phyloP scores from a whole-genome alignment of 2,797 vertebrate species.

The Pipistrellus nathusii region DNA sequence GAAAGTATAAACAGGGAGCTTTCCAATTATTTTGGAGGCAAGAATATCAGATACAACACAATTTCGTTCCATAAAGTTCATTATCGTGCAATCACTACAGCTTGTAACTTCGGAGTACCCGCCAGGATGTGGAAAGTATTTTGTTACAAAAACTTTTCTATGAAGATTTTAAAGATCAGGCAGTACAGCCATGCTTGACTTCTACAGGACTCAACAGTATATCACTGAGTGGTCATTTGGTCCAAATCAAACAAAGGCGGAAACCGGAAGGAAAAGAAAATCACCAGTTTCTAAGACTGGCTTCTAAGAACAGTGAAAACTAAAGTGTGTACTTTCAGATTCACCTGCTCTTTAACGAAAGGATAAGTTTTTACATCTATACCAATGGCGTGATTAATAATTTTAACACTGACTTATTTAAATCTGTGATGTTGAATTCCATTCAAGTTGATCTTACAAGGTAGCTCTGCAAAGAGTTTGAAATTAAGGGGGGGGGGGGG shows the following conservation, averaged over 20 bases:
- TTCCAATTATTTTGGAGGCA: background rate
- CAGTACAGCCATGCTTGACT: background rate
- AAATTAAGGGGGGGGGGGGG: background rate
- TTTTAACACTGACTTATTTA: slow-evolving; percentile 10
- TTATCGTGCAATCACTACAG: background rate
- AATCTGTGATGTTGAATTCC: background rate
- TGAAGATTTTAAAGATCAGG: background rate
- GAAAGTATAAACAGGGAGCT: background rate
- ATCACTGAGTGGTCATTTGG: background rate
- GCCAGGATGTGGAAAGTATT: background rate
- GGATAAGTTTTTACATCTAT: background rate
- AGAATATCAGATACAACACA: background rate
- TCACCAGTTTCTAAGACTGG: background rate
- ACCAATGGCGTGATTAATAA: background rate
- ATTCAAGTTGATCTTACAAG: background rate
- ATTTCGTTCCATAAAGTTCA: background rate
- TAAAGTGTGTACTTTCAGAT: background rate
- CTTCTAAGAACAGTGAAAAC: background rate
- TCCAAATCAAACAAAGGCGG: background rate
- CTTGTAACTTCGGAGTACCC: background rate
- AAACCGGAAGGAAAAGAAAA: background rate
- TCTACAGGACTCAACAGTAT: background rate
- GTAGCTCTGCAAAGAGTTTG: background rate
- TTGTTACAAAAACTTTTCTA: background rate
- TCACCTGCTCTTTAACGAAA: background rate